Base-by-base conservation (phyloP, 2,888 invertebrate species). In the Parnassius mnemosyne region DNA sequence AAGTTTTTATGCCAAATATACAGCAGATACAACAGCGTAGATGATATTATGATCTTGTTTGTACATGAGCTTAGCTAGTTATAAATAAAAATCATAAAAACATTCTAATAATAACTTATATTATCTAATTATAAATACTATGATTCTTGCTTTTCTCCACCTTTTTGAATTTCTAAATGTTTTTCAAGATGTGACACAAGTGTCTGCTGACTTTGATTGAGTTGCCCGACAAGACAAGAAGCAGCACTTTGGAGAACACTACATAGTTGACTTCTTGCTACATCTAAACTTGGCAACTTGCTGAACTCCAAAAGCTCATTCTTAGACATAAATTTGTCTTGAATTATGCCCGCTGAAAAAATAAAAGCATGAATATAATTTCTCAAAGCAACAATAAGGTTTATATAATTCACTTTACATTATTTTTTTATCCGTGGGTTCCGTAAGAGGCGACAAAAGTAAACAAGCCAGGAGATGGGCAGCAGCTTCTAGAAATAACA, bases 301-400 rank as follows among this genome's bases (percentile, higher is more conserved):
- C 95, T 94, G 71, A 93, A 95, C 69, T 93, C 89, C 41, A 94
- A 73, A 43, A 97, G 85, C 72, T 96, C 95, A 76, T 94, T 94
- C 69, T 93, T 93, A 66, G 93, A 95, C 69, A 97, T 72, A 42
- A 96, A 81, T 63, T 89, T 92, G 54, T 94, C 94, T 72, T 97
- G 94, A 57, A 95, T 92, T 65, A 96, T 94, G n/a, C 94, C 96
- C 79, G 94, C 95, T 95, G 83, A 52, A 88, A 88, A 60, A 2
- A 13, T 49, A n/a, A 46, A 46, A 46, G n/a, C 1, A 46, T 34
- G 5, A 7, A 34, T 34, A 34, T 34, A 34, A 34, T 34, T 34
- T 34, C 34, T 34, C 34, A 34, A 34, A 34, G 7, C 7, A 34
- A 34, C 34, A 34, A 34, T 34, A 7, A 34, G 34, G 34, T 7